These are phyloP conservation scores for Tribolium freemani DNA, from an alignment of 2,888 invertebrate species.

Conservation along the genomic window DNA sequence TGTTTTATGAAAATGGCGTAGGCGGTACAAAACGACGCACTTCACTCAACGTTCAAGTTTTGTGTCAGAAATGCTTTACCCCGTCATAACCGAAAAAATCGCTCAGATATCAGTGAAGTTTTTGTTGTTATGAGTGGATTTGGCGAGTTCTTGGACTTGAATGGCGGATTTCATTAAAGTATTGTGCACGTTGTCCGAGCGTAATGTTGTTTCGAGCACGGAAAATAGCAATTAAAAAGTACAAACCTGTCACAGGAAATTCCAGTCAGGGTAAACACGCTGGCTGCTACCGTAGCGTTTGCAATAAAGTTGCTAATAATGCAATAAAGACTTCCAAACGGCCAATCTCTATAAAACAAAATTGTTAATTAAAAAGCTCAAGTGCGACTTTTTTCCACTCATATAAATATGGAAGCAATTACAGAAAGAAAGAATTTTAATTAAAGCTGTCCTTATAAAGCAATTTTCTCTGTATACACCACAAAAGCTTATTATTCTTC, in stretches of 20 bases:
- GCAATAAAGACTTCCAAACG: constrained; percentile 90
- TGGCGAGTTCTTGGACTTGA: not conserved
- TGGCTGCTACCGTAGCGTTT: constrained; percentile 91
- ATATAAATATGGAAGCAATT: not conserved
- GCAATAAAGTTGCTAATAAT: constrained; percentile 92
- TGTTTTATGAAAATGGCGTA: not conserved
- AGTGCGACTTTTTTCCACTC: not conserved
- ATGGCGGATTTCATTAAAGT: not conserved
- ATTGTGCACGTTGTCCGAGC: not conserved
- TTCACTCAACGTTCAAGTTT: constrained; percentile 4
- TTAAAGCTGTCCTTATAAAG: constrained; percentile 6
- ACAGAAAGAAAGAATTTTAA: constrained; percentile 1
- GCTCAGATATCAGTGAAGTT: not conserved
- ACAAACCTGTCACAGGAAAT: constrained; percentile 93
- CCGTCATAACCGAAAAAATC: not conserved
- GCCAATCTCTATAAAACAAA: constrained; percentile 82
- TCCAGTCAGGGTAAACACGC: constrained; percentile 94
- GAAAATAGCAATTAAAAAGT: not conserved
- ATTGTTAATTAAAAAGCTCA: constrained; percentile 44
- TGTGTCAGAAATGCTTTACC: constrained; percentile 5
- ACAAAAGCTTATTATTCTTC: constrained; percentile 28
- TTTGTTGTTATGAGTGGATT: not conserved
- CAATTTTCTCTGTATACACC: not conserved
- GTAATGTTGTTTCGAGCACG: not conserved
- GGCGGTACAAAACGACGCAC: not conserved